phyloP scores from a whole-genome alignment of 2,888 invertebrate genomes.

The Sinopyrophorus schimmeli region DNA sequence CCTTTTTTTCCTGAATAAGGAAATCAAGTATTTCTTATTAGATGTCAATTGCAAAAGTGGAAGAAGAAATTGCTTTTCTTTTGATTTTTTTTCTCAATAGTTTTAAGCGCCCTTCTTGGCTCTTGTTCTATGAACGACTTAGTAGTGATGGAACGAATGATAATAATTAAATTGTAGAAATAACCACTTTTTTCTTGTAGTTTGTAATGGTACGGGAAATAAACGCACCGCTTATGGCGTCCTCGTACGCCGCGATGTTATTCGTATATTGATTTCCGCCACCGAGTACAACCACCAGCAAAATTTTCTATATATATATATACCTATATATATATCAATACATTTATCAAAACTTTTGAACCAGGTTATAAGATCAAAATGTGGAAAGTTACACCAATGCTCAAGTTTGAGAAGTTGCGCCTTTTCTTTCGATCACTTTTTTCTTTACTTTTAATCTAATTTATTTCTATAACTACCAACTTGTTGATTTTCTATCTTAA shows the following conservation, averaged over 20 bases:
- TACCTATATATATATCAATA: too few species aligned
- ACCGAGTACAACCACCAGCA: slow-evolving; percentile 35
- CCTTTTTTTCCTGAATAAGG: too few species aligned
- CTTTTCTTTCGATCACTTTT: slow-evolving; percentile 24
- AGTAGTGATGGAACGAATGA: too few species aligned
- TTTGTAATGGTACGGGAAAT: slow-evolving; percentile 20
- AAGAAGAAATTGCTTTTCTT: too few species aligned
- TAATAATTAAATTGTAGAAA: slow-evolving; percentile 2
- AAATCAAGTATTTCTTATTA: too few species aligned
- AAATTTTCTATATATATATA: slow-evolving; percentile 32
- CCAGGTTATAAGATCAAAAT: slow-evolving; percentile 33
- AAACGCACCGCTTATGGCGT: slow-evolving; percentile 24
- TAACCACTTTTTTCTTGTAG: slow-evolving; percentile 11
- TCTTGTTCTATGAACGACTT: too few species aligned
- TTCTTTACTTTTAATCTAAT: slow-evolving; percentile 22
- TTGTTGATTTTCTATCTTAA: slow-evolving; percentile 32
- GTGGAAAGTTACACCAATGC: slow-evolving; percentile 34
- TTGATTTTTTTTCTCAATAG: too few species aligned
- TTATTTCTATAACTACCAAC: slow-evolving; percentile 31
- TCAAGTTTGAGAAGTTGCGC: slow-evolving; percentile 27
- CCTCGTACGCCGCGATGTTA: slow-evolving; percentile 34
- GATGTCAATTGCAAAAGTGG: too few species aligned
- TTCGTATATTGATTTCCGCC: slow-evolving; percentile 41
- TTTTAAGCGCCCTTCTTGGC: too few species aligned
- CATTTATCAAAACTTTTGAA: slow-evolving; percentile 36